Percentiles rank a stretch among this genome's conserved stretches.
These are phyloP conservation scores for Limnephilus marmoratus DNA, from an alignment of 2,888 invertebrate genomes.

Conservation along the genomic window DNA sequence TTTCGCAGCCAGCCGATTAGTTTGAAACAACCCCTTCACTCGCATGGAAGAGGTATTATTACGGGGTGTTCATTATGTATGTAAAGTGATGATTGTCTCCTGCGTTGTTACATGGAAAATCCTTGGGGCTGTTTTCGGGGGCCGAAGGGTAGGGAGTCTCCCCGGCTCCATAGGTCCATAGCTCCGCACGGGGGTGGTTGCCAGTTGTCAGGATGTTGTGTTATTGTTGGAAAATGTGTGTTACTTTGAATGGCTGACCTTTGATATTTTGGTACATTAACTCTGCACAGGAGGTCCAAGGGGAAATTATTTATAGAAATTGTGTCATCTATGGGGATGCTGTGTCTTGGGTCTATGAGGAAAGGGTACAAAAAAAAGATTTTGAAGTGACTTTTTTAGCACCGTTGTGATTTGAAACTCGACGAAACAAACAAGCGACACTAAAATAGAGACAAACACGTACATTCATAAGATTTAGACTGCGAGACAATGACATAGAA, in stretches of 20 bases:
- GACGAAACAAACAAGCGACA: too few relatives aligned
- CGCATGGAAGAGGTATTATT: conserved; percentile 52
- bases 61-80: conserved; percentile 62
- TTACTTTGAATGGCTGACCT: neutral
- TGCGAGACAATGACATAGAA: too few relatives aligned
- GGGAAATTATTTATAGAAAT: too few relatives aligned
- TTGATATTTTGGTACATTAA: too few relatives aligned
- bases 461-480: too few relatives aligned
- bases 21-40: conserved; percentile 21
- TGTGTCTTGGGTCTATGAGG: too few relatives aligned
- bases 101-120: conserved; percentile 49
- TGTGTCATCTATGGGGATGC: too few relatives aligned
- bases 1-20: conserved; percentile 42
- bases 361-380: too few relatives aligned
- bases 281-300: too few relatives aligned
- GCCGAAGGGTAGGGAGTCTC: conserved; percentile 22
- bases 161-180: neutral
- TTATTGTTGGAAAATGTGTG: conserved; percentile 20
- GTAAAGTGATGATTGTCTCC: conserved; percentile 63
- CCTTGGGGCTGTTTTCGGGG: conserved; percentile 51
- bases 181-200: conserved; percentile 12
- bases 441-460: too few relatives aligned
- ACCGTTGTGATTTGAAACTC: too few relatives aligned
- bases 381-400: too few relatives aligned
- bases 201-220: conserved; percentile 18